phyloP scores from a whole-genome alignment of 2,797 vertebrate species.

The Odontamblyopus lacepedii region DNA sequence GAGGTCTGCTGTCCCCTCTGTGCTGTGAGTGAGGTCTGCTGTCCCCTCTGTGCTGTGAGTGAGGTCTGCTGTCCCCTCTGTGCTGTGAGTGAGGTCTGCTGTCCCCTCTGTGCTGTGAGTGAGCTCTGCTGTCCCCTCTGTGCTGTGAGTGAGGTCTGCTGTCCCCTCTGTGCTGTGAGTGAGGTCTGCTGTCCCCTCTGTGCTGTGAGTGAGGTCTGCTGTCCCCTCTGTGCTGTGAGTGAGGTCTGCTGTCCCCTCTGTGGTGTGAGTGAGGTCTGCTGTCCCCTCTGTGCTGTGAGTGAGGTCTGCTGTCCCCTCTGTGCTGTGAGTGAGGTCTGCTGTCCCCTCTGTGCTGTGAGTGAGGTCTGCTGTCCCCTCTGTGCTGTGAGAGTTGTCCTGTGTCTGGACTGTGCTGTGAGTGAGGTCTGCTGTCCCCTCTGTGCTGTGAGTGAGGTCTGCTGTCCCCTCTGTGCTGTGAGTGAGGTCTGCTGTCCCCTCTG shows the following conservation, averaged over 20 bases:
- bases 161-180: background rate
- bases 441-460: background rate
- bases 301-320: background rate
- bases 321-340: constrained; percentile 6
- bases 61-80: constrained; percentile 24
- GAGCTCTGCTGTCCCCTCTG: constrained; percentile 8
- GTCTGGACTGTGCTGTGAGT: too few relatives aligned
- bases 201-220: constrained; percentile 4
- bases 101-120: background rate
- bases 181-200: background rate
- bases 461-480: background rate
- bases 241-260: too few relatives aligned
- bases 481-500: constrained; percentile 9
- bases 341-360: constrained; percentile 53
- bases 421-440: background rate
- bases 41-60: constrained; percentile 52
- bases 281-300: background rate
- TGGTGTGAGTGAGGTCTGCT: constrained; percentile 60
- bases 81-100: background rate
- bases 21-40: constrained; percentile 6
- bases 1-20: background rate
- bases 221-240: too few relatives aligned
- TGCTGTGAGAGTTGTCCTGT: too few relatives aligned
- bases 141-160: constrained; percentile 59
- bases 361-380: constrained; percentile 16